Evolutionary conservation across 2,888 invertebrate genomes (phyloP).

Genomic region (Tenthredo livida): DNA sequence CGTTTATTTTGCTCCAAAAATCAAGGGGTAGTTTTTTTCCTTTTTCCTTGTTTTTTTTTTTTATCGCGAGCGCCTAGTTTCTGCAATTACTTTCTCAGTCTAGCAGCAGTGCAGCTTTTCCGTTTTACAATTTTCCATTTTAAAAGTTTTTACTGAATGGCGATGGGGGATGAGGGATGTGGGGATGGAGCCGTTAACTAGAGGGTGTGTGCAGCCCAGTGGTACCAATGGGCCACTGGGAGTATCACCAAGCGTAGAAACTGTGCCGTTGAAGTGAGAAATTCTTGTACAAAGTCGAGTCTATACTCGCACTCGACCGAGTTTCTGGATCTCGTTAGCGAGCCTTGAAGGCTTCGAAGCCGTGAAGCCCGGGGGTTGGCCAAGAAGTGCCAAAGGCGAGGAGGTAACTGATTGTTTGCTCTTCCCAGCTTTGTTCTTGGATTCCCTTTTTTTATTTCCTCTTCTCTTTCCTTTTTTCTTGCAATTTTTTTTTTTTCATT

Average conservation of each 20-base stretch:
- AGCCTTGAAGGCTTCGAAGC: constrained; percentile 7
- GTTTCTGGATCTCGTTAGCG: constrained; percentile 49
- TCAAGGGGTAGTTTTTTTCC: not conserved
- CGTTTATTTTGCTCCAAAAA: not conserved
- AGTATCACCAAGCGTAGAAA: constrained; percentile 12
- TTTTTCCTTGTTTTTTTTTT: not conserved
- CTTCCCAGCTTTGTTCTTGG: constrained; percentile 11
- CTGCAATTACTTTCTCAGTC: not conserved
- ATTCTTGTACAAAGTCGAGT: constrained; percentile 46
- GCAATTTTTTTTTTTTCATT: not conserved
- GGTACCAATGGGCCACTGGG: not conserved
- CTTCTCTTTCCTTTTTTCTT: not conserved
- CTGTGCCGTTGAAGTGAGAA: constrained; percentile 45
- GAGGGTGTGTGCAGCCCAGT: not conserved
- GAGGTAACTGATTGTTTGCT: constrained; percentile 44
- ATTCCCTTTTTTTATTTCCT: not conserved
- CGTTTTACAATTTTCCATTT: not conserved
- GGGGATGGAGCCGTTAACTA: not conserved
- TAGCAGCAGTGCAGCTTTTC: not conserved
- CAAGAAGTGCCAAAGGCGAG: constrained; percentile 42
- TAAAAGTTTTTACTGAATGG: not conserved
- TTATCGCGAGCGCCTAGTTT: not conserved
- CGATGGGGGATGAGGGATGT: not conserved
- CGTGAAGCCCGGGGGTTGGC: not conserved
- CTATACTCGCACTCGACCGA: constrained; percentile 48